Base-by-base conservation (phyloP, 2,888 invertebrate species). In the Dryococelus australis region DNA sequence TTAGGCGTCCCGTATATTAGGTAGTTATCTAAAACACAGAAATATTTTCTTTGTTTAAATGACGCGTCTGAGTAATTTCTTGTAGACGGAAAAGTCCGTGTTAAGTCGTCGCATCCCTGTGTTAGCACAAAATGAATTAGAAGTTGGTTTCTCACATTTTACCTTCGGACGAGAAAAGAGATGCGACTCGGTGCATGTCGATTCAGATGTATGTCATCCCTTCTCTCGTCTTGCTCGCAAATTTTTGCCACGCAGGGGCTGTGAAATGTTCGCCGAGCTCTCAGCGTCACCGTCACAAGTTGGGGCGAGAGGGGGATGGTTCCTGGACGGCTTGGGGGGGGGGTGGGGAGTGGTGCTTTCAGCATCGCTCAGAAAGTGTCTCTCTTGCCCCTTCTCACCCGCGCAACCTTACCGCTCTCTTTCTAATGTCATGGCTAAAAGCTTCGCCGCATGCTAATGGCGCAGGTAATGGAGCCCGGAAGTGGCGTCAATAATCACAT, bases 391-490 rank as follows among this genome's bases (percentile, higher is more conserved):
- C 43, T 47, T 5, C 0, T 84, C 43, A n/a, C 24, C 26, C 5
- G 3, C 51, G 1, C 47, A 20, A n/a, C 26, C n/a, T 10, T 53
- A n/a, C 85, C 51, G 24, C 27, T 27, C 85, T 51, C 85, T 20
- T 28, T 53, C 85, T 13, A 51, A 47, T 26, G 84, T 35, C 84
- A n/a, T 10, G 84, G 84, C 47, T 43, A n/a, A 43, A 43, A 43
- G 24, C 85, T 53, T 28, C 85, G 27, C 20, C 85, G 51, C 47
- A 47, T 51, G 85, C 35, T 35, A 83, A 43, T 53, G 85, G 47
- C 27, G 47, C 53, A 47, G 85, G 47, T 85, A 85, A 51, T 85
- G 85, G 53, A 85, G n/a, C 53, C 53, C 85, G 85, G 53, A 65
- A 65, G 65, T 65, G 65, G 65, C 24, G 65, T 65, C 65, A 65